phyloP scores from a whole-genome alignment of 2,888 invertebrate species.

The Sarcophaga carnaria region DNA sequence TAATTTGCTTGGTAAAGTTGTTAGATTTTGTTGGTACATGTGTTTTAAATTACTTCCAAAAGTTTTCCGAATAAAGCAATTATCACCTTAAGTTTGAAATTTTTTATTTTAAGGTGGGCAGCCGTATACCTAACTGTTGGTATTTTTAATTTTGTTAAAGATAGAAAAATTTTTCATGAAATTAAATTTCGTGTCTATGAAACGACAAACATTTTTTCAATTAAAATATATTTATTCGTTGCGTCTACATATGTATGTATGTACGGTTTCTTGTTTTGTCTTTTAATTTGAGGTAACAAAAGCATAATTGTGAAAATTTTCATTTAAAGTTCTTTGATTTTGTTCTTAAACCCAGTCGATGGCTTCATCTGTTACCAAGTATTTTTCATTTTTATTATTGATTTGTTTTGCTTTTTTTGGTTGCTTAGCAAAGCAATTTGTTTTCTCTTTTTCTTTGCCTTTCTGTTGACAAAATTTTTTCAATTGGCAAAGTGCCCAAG shows the following conservation, averaged over 20 bases:
- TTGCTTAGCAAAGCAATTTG: conserved; percentile 18
- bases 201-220: background rate
- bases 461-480: conserved; percentile 49
- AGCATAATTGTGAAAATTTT: conserved; percentile 40
- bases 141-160: conserved; percentile 43
- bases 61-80: too few relatives aligned
- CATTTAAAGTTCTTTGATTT: conserved; percentile 11
- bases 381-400: background rate
- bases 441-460: background rate
- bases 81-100: background rate
- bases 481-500: conserved; percentile 46
- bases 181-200: background rate
- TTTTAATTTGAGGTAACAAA: conserved; percentile 20
- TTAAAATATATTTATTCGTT: background rate
- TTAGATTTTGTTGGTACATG: too few relatives aligned
- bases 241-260: too few relatives aligned
- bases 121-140: background rate
- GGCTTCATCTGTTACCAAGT: conserved; percentile 40
- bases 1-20: too few relatives aligned
- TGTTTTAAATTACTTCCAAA: too few relatives aligned
- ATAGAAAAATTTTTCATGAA: conserved; percentile 37
- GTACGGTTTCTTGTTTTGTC: background rate
- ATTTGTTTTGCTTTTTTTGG: conserved; percentile 10
- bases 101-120: conserved; percentile 11
- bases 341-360: conserved; percentile 48